These are phyloP conservation scores for Ostrea denselamellosa DNA, from an alignment of 1,140 invertebrate genomes.

Conservation along the genomic window DNA sequence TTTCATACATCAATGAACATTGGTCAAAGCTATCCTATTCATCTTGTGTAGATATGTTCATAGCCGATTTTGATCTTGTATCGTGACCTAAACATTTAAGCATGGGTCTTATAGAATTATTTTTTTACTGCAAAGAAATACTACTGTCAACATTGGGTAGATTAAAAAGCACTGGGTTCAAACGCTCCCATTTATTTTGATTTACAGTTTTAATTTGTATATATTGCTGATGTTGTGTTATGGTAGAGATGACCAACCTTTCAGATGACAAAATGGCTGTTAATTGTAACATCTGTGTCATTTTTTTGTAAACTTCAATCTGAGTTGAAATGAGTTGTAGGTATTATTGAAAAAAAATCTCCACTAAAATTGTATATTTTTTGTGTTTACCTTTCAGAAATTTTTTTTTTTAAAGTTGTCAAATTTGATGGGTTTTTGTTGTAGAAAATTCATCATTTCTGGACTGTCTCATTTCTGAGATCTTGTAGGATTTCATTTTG, in stretches of 20 bases:
- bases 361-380: too few relatives aligned
- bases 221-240: background rate
- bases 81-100: constrained; percentile 24
- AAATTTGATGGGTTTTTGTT: background rate
- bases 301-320: constrained; percentile 12
- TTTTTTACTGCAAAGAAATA: constrained; percentile 30
- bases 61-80: constrained; percentile 18
- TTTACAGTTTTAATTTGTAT: background rate
- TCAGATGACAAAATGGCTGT: background rate
- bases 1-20: background rate
- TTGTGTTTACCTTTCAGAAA: too few relatives aligned
- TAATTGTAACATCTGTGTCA: background rate
- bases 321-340: constrained; percentile 1
- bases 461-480: too few relatives aligned
- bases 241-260: background rate
- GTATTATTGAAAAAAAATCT: background rate
- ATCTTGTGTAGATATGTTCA: background rate
- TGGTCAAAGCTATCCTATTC: constrained; percentile 26
- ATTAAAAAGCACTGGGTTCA: constrained; percentile 23
- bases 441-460: too few relatives aligned
- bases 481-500: background rate
- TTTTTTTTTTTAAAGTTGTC: background rate
- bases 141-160: background rate
- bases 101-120: background rate
- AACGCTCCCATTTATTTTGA: constrained; percentile 21